These are phyloP conservation scores for Sander lucioperca DNA, from an alignment of 2,113 vertebrate species.

Conservation along the genomic window DNA sequence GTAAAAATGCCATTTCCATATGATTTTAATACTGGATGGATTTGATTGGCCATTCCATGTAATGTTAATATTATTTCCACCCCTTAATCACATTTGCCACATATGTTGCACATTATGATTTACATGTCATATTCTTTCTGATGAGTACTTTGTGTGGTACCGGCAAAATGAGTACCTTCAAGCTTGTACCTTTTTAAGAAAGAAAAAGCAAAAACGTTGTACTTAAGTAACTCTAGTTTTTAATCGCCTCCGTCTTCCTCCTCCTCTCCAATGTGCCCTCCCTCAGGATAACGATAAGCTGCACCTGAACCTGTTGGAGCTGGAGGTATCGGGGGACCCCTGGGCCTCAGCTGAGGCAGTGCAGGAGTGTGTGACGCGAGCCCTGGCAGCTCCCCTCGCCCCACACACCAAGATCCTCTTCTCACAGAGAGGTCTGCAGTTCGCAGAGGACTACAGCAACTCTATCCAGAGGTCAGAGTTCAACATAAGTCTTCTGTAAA, in stretches of 20 bases:
- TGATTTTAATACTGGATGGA: neutral
- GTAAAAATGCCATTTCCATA: neutral
- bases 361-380: constrained; percentile 86
- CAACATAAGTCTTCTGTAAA: neutral
- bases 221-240: neutral
- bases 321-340: constrained; percentile 85
- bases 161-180: neutral
- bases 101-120: neutral
- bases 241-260: neutral
- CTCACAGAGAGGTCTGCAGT: constrained; percentile 88
- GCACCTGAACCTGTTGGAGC: constrained; percentile 87
- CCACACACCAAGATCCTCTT: constrained; percentile 85
- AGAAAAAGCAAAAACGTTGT: no score
- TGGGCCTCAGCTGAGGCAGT: constrained; percentile 81
- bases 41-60: neutral
- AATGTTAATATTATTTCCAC: neutral
- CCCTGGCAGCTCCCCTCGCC: constrained; percentile 84
- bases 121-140: neutral
- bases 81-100: no score
- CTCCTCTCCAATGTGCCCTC: neutral
- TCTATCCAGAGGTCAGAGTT: constrained; percentile 84
- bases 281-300: constrained; percentile 86
- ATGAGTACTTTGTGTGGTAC: neutral
- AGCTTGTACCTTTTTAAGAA: no score
- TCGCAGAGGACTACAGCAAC: constrained; percentile 87